Evolutionary conservation across 2,797 vertebrate genomes (phyloP).

Genomic region (Geotrypetes seraphini): DNA sequence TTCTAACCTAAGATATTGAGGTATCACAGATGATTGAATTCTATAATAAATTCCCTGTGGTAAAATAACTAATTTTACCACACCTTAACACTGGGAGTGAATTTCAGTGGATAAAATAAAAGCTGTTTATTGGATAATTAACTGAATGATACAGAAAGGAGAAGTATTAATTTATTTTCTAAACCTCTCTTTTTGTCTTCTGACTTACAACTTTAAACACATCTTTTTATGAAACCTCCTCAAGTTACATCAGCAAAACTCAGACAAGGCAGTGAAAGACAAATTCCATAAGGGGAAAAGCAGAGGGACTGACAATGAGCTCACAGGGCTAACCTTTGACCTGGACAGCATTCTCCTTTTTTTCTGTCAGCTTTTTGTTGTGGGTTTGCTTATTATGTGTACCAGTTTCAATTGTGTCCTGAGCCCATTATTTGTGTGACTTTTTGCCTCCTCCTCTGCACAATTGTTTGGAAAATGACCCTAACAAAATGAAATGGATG

Average conservation of each 20-base stretch:
- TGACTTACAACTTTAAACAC: constrained; percentile 37
- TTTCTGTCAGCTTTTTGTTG: constrained; percentile 26
- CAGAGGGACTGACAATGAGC: constrained; percentile 62
- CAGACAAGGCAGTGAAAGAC: constrained; percentile 63
- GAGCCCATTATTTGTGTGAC: constrained; percentile 56
- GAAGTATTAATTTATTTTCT: not conserved
- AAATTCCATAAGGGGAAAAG: constrained; percentile 56
- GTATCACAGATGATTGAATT: too few relatives aligned
- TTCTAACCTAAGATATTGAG: too few relatives aligned
- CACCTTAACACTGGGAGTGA: too few relatives aligned
- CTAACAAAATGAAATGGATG: constrained; percentile 64
- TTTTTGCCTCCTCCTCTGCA: constrained; percentile 23
- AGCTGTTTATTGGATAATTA: too few relatives aligned
- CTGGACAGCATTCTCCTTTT: constrained; percentile 66
- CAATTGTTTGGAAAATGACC: constrained; percentile 66
- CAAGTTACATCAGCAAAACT: constrained; percentile 42
- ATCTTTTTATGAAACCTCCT: constrained; percentile 36
- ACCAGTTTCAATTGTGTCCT: constrained; percentile 50
- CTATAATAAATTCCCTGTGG: too few relatives aligned
- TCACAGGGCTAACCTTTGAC: constrained; percentile 75
- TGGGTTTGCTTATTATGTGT: constrained; percentile 40
- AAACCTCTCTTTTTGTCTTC: constrained; percentile 7
- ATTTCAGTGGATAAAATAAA: too few relatives aligned
- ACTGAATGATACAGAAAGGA: too few relatives aligned
- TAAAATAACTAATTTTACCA: too few relatives aligned